Evolutionary conservation across 2,797 vertebrate genomes (phyloP).

Genomic region (Acanthiza pusilla): DNA sequence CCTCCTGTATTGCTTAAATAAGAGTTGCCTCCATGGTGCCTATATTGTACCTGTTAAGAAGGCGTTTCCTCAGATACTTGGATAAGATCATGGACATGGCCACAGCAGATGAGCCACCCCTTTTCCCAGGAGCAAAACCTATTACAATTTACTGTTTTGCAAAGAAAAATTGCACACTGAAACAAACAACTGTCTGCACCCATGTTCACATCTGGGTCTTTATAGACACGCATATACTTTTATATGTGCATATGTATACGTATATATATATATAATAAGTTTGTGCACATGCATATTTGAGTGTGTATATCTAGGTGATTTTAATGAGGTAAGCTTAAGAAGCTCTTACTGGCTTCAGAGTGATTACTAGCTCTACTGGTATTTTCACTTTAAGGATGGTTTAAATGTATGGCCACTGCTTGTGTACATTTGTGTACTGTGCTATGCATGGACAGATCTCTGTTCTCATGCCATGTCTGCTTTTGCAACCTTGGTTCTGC

Average conservation of each 20-base stretch:
- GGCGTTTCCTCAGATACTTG: background rate
- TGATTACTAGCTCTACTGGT: conserved; percentile 36
- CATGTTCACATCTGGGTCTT: background rate
- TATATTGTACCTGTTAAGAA: background rate
- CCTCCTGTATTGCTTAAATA: background rate
- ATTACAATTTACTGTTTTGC: conserved; percentile 1
- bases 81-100: background rate
- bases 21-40: background rate
- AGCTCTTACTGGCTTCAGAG: background rate
- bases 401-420: conserved; percentile 22
- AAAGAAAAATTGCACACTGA: background rate
- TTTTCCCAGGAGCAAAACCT: background rate
- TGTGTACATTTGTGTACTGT: background rate
- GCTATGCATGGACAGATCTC: conserved; percentile 13
- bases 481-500: conserved; percentile 25
- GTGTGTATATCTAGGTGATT: background rate
- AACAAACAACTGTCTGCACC: background rate
- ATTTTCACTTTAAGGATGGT: conserved; percentile 33
- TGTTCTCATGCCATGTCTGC: conserved; percentile 56
- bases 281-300: conserved; percentile 3
- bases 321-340: conserved; percentile 30
- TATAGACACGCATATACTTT: background rate
- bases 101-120: background rate
- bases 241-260: background rate
- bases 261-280: background rate